Evolutionary conservation across 2,797 vertebrate genomes (phyloP).

Genomic region (Nasua narica): DNA sequence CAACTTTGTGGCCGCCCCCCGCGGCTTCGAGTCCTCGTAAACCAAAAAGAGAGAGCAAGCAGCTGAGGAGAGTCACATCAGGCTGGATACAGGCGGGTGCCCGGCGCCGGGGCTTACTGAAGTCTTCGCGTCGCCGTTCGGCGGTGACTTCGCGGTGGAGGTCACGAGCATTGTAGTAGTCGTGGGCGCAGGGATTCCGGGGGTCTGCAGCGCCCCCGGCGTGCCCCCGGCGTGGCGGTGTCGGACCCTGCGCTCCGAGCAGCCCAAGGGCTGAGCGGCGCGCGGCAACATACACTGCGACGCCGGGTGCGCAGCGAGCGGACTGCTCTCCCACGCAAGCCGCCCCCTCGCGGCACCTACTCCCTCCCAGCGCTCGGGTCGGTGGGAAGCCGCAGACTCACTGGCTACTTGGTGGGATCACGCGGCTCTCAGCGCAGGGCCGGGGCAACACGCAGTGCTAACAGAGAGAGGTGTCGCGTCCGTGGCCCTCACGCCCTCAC

Average conservation of each 20-base stretch:
- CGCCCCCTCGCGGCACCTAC: neutral
- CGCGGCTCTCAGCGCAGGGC: neutral
- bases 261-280: neutral
- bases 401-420: neutral
- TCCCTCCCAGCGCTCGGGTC: neutral
- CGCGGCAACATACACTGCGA: neutral
- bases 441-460: neutral
- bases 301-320: neutral
- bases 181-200: neutral
- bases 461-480: too few relatives aligned
- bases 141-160: slow-evolving; percentile 38
- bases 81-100: neutral
- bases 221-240: neutral
- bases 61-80: neutral
- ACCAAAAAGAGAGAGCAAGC: neutral
- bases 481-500: neutral
- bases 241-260: neutral
- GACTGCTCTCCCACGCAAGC: neutral
- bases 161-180: neutral
- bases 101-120: neutral
- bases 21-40: neutral
- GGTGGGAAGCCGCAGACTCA: neutral
- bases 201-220: neutral
- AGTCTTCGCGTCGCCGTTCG: neutral
- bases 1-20: neutral